Percentiles rank a stretch among this genome's conserved stretches.
These are phyloP conservation scores for Acanthopleura granulata DNA, from an alignment of 2,888 invertebrate genomes.

Conservation along the genomic window DNA sequence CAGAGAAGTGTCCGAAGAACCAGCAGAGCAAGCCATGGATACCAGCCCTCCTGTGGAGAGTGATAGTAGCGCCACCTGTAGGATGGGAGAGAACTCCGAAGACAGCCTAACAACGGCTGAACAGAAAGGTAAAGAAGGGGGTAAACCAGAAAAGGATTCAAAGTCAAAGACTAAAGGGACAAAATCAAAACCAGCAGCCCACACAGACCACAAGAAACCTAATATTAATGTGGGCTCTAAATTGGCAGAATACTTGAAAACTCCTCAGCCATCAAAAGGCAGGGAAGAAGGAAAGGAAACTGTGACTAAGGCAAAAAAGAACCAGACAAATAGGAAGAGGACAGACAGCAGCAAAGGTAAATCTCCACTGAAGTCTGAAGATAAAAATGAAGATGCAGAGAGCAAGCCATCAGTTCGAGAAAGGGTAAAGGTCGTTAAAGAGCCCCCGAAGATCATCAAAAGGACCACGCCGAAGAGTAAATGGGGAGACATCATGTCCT, in stretches of 20 bases:
- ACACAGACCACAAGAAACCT: conserved; percentile 52
- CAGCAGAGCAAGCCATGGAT: no score
- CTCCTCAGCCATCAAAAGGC: conserved; percentile 48
- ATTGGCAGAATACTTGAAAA: conserved; percentile 55
- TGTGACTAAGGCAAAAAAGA: conserved; percentile 43
- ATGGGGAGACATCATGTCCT: conserved; percentile 62
- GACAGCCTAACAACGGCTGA: not conserved
- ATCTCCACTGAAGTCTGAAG: conserved; percentile 22
- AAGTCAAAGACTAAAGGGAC: conserved; percentile 24
- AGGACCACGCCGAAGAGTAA: conserved; percentile 60
- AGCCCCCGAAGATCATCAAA: conserved; percentile 51
- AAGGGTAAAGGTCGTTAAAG: conserved; percentile 43
- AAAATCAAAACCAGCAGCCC: conserved; percentile 35
- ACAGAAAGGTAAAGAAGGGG: not conserved
- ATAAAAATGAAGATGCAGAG: conserved; percentile 25
- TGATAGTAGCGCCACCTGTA: not conserved
- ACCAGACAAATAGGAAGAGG: conserved; percentile 41
- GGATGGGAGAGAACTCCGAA: conserved; percentile 2
- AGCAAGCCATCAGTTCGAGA: conserved; percentile 13
- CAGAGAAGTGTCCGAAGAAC: no score
- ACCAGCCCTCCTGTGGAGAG: no score
- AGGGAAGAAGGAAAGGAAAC: conserved; percentile 32
- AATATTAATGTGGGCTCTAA: conserved; percentile 53
- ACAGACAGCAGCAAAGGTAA: conserved; percentile 33
- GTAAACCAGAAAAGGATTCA: conserved; percentile 36